A percentile compares a stretch with the other conserved stretches of the same genome.
These are phyloP conservation scores for Heterochromis multidens DNA, from an alignment of 2,113 vertebrate species.

Conservation along the genomic window DNA sequence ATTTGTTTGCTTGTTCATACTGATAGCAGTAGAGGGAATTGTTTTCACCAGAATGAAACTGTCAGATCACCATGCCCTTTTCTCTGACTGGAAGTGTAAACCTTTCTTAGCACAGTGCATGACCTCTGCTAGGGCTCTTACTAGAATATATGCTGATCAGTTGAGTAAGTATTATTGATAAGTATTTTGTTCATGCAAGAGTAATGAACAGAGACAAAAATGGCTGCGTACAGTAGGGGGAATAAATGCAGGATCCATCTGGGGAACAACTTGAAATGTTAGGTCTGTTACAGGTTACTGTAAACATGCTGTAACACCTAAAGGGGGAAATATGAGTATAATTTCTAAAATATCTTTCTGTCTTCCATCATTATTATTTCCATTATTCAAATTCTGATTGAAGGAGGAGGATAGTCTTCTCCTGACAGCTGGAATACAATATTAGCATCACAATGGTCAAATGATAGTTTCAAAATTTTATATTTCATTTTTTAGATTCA, in stretches of 20 bases:
- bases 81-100: background rate
- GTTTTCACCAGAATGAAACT: background rate
- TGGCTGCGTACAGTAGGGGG: background rate
- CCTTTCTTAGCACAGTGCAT: background rate
- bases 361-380: background rate
- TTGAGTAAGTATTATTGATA: background rate
- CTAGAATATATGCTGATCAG: background rate
- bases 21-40: background rate
- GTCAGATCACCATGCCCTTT: constrained; percentile 11
- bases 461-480: background rate
- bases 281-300: background rate
- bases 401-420: background rate
- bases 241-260: background rate
- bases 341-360: background rate
- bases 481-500: background rate
- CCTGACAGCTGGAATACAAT: background rate
- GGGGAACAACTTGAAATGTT: background rate
- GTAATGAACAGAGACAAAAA: background rate
- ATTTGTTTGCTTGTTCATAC: constrained; percentile 7
- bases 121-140: background rate
- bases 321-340: background rate
- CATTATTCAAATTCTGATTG: background rate
- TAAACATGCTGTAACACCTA: background rate
- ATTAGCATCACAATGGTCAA: background rate
- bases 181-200: background rate